Evolutionary conservation across 2,113 vertebrate genomes (phyloP), one percentile per base, ranked within the genome.

Genomic region (Leucopternis melanops): DNA sequence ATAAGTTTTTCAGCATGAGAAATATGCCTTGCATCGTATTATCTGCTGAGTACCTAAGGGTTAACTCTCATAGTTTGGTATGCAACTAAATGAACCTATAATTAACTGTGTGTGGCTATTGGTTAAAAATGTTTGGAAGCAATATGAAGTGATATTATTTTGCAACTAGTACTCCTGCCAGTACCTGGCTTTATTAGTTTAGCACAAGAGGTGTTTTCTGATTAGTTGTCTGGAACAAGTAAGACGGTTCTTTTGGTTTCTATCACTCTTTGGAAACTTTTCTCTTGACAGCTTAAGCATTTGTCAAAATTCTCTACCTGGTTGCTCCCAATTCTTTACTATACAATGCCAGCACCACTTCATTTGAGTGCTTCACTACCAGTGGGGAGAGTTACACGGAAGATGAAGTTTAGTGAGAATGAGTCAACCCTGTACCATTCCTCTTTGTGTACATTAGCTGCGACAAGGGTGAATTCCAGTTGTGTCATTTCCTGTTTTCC

Each of bases 181-280:
- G 94, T 85, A 71, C 58, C 77, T 92, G 88, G 77, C 83, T 91
- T 95, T 86, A 55, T 94, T 85, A 87, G 70, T 85, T 92, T 70
- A 91, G 94, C 86, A 77, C 40, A 9, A 50, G 83, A 97, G 86
- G 88, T 96, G 92, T 96, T 96, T 80, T 42, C 91, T 96, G 97
- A 97, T 89, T 29, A 77, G 73, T 58, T 95, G 92, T 94, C 94
- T 97, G 95, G 89, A 95, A 89, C 22, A 47, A 81, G 80, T 7
- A 12, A 81, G 65, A 25, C 67, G 19, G 17, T 73, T 92, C 50
- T 66, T 86, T 94, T 42, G 12, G 25, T 80, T 95, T 75, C 81
- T 88, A 85, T 95, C 97, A 38, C 73, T 81, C 77, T 22, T 49
- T 75, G 83, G 92, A 95, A 96, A 80, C 44, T 49, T 78, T 45